phyloP scores from a whole-genome alignment of 2,797 vertebrate genomes.

The Acrossocheilus fasciatus region DNA sequence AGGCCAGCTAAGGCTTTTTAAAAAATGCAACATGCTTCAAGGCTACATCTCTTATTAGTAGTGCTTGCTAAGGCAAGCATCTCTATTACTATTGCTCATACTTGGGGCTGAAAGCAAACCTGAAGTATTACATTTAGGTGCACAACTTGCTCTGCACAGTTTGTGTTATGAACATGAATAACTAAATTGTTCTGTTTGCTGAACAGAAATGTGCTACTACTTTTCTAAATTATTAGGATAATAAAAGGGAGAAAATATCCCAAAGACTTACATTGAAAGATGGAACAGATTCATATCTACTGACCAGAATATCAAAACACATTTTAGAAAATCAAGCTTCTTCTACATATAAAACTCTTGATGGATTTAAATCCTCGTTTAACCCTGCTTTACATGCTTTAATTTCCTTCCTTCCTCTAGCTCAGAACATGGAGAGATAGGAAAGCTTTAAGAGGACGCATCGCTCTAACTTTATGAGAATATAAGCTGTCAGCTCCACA shows the following conservation, averaged over 20 bases:
- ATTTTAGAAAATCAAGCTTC: neutral
- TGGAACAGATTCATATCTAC: neutral
- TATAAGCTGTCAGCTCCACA: neutral
- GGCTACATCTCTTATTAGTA: neutral
- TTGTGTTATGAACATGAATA: neutral
- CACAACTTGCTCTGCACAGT: neutral
- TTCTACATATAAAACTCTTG: neutral
- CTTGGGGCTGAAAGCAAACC: neutral
- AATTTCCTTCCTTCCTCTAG: neutral
- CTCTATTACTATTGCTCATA: neutral
- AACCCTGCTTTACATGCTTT: constrained; percentile 11
- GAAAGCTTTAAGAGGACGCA: neutral
- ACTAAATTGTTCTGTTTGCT: neutral
- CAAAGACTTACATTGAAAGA: neutral
- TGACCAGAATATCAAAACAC: neutral
- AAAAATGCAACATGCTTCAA: constrained; percentile 22
- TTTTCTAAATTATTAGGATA: neutral
- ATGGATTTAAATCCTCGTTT: constrained; percentile 40
- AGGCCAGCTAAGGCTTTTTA: neutral
- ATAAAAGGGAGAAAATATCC: neutral
- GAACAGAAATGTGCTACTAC: neutral
- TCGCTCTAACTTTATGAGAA: neutral
- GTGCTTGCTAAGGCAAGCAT: neutral
- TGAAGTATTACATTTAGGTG: too few relatives aligned
- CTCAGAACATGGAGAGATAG: constrained; percentile 32